Base-by-base conservation (phyloP, 2,888 invertebrate genomes). In the Eupithecia exiguata region DNA sequence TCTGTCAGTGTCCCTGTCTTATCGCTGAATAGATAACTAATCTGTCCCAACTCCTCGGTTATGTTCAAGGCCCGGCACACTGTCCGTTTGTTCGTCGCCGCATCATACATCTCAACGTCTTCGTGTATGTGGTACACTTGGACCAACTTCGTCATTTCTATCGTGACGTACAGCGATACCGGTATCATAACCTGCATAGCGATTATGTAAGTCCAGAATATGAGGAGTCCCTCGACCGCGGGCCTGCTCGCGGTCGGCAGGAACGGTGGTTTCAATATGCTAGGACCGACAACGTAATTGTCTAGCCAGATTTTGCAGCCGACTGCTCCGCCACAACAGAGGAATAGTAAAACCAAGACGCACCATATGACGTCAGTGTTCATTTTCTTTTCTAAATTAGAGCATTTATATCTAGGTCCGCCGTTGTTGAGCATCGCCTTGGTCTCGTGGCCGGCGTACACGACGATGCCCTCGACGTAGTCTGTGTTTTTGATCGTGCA, bases 351-450 rank as follows among this genome's bases (percentile, higher is more conserved):
- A 84, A 99, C 97, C 80, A 98, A 95, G 82, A 99, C 98, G 95
- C 99, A 99, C 98, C 98, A 99, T 86, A 99, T 96, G 75, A 99
- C 98, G 92, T 99, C 99, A 82, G 97, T 96, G 93, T 99, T 99
- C 97, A 99, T 99, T 91, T 97, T 97, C 79, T 97, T 96, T 91
- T 99, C 99, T 83, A 99, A 95, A 79, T 97, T 96, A 71, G 99
- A 99, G 83, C 98, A 96, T 93, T 99, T 99, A 92, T 97, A 98
- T 66, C 99, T 96, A 75, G 99, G 99, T 63, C 99, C 98, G 80
- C 98, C 98, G 91, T 99, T 99, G 92, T 99, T 99, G 78, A 99
- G 95, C 98, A 99, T 98, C 25, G 99, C 98, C 93, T 99, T 99
- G 21, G 99, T 99, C 95, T 99, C 99, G 90, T 98, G 98, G 74